phyloP scores from a whole-genome alignment of 2,113 vertebrate genomes.

The Clarias magur region DNA sequence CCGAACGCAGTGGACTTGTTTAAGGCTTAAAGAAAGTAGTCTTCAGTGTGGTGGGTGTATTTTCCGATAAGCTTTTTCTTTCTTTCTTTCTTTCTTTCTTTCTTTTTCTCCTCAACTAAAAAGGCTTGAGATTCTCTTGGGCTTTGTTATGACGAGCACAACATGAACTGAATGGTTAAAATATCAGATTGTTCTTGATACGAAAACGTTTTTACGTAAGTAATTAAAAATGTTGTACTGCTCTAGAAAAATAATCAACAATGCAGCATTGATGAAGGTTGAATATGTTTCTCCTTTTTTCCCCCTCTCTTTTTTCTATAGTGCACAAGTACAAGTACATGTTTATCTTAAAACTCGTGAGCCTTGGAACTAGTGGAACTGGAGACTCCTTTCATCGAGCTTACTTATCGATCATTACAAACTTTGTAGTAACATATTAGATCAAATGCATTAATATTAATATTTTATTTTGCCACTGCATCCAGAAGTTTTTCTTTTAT shows the following conservation, averaged over 20 bases:
- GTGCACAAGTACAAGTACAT: no score
- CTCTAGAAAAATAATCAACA: neutral
- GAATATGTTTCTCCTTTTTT: neutral
- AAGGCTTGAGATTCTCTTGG: neutral
- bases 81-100: neutral
- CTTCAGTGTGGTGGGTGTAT: neutral
- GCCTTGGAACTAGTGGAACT: neutral
- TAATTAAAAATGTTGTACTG: neutral
- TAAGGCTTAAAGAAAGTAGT: constrained; percentile 5
- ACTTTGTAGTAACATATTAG: neutral
- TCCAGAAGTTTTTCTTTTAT: no score
- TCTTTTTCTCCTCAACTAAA: no score
- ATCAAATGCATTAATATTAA: neutral
- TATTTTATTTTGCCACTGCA: neutral
- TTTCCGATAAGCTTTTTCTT: constrained; percentile 1
- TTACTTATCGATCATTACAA: neutral
- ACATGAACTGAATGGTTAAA: neutral
- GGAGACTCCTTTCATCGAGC: neutral
- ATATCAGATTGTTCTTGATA: neutral
- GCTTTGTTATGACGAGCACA: neutral
- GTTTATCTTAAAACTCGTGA: no score
- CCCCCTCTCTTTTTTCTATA: no score
- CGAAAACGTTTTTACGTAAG: neutral
- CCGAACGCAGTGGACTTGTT: neutral
- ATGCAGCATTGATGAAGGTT: neutral